Evolutionary conservation across 2,113 vertebrate genomes (phyloP).

Genomic region (Cyanoramphus novaezelandiae): DNA sequence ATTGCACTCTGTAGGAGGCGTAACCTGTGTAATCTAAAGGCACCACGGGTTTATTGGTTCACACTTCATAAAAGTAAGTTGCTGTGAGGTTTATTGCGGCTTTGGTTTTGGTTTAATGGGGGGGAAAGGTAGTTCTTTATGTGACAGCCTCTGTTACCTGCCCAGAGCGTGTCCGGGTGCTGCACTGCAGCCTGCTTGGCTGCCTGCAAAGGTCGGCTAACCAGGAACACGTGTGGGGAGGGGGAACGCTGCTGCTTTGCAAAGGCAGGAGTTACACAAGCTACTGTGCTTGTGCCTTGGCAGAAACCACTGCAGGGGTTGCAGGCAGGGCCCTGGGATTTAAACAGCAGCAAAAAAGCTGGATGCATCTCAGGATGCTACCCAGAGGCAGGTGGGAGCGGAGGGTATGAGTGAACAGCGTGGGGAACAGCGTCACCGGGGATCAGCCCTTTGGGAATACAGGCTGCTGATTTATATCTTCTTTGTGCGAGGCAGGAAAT

Average conservation of each 20-base stretch:
- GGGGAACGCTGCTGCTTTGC: background rate
- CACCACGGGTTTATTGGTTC: constrained; percentile 61
- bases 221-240: constrained; percentile 45
- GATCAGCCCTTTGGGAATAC: background rate
- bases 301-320: background rate
- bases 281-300: background rate
- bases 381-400: background rate
- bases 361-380: background rate
- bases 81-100: constrained; percentile 57
- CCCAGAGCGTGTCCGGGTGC: background rate
- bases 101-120: background rate
- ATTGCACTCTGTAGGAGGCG: background rate
- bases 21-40: background rate
- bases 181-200: background rate
- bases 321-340: background rate
- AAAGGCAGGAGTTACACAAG: background rate
- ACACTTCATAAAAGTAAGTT: constrained; percentile 61
- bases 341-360: background rate
- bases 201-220: constrained; percentile 36
- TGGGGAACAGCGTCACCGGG: accelerated
- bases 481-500: background rate
- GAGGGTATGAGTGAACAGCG: accelerated
- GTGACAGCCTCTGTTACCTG: constrained; percentile 9
- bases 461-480: background rate
- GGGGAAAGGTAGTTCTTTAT: background rate